Evolutionary conservation across 2,113 vertebrate species (phyloP), one percentile per base, ranked within the genome.

Genomic region (Campylomormyrus tamandua): DNA sequence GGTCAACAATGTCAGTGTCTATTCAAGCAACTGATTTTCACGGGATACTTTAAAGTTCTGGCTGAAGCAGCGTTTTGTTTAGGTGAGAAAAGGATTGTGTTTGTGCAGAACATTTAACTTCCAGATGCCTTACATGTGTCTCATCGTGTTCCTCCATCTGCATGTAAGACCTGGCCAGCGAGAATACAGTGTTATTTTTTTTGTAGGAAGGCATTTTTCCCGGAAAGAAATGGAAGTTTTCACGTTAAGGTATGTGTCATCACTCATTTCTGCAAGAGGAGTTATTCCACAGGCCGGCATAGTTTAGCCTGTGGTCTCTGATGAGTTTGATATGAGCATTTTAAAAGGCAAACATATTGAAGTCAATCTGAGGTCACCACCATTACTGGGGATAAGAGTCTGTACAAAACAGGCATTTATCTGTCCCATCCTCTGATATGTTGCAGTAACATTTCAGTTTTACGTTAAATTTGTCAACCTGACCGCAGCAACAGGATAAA

Each of bases 311-410:
- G 4, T 42, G 74, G 45, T 84, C 39, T 48, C 42, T 17, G 35
- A 83, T 35, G 7, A 42, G 15, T 83, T 50, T 53, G 49, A 90
- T 58, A 85, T 46, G 80, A 66, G 85, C 49, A 10, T n/a, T 48
- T 39, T 77, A 42, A 83, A 83, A 62, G 77, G 35, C 39, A 90
- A 90, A 53, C 39, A 53, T 89, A 21, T 62, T 87, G 24, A 70
- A 35, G 91, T 90, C 88, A 85, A 52, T 52, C 83, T 90, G 66
- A 90, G 90, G 92, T 88, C 90, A 91, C 58, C 42, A 87, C 24
- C 19, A 89, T 88, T 90, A 53, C 83, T 62, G 87, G 52, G 39
- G 42, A 52, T 58, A 27, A 10, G 24, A 83, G 31, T 85, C 49
- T 31, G 50, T n/a, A 85, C 19, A 89, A 74, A 45, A 46, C 77